A percentile compares a stretch with the other conserved stretches of the same genome.
These are phyloP conservation scores for Myiozetetes cayanensis DNA, from an alignment of 2,113 vertebrate species.

Conservation along the genomic window DNA sequence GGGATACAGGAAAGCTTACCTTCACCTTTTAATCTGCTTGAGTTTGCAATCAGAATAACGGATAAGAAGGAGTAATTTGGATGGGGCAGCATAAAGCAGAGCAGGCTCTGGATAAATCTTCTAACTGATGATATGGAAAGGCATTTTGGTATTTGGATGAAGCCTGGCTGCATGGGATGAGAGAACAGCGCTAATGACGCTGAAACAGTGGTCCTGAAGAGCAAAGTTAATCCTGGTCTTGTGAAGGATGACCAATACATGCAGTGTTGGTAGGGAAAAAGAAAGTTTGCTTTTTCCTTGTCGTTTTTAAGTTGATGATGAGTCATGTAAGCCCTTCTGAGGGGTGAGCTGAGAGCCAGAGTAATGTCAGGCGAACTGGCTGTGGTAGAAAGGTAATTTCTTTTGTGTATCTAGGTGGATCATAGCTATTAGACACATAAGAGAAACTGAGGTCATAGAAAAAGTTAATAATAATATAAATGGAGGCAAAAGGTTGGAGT, in stretches of 20 bases:
- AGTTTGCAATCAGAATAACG: neutral
- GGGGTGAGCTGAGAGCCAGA: neutral
- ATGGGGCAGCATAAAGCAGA: neutral
- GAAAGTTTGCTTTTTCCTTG: neutral
- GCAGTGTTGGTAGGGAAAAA: neutral
- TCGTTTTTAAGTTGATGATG: neutral
- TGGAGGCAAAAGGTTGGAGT: neutral
- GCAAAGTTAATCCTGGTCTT: neutral
- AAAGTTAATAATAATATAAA: neutral
- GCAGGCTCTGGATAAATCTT: neutral
- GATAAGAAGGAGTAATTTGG: neutral
- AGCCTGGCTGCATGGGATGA: neutral
- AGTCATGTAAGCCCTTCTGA: neutral
- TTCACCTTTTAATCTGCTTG: neutral
- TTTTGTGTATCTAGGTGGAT: neutral
- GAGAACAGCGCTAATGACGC: neutral
- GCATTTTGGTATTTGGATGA: neutral
- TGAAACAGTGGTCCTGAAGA: neutral
- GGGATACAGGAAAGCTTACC: neutral
- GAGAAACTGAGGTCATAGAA: neutral
- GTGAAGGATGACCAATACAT: neutral
- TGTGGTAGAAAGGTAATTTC: neutral
- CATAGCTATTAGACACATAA: neutral
- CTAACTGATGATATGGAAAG: neutral
- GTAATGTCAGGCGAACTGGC: neutral